Evolutionary conservation across 2,797 vertebrate genomes (phyloP).

Genomic region (Garrulus glandarius): DNA sequence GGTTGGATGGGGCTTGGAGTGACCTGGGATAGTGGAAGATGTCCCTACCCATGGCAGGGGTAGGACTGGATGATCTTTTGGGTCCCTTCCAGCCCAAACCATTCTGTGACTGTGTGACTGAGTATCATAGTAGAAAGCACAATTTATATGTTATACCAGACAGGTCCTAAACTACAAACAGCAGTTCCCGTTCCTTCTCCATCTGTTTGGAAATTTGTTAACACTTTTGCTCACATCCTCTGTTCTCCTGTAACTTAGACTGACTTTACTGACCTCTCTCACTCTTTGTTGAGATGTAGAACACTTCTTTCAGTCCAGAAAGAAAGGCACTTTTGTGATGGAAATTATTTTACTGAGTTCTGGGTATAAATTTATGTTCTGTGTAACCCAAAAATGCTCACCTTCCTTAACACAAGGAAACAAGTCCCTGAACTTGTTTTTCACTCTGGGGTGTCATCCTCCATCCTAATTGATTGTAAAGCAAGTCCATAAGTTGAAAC

Average conservation of each 20-base stretch:
- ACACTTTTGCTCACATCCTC: not conserved
- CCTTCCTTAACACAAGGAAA: not conserved
- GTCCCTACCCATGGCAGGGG: not conserved
- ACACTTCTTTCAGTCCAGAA: not conserved
- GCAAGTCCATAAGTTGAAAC: not conserved
- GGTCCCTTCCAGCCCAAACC: not conserved
- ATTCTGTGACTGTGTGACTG: not conserved
- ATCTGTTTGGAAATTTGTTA: not conserved
- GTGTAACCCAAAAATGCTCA: not conserved
- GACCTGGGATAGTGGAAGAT: fast-evolving
- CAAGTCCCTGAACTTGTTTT: not conserved
- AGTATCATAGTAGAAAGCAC: not conserved
- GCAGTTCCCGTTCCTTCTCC: not conserved
- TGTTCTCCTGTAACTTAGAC: not conserved
- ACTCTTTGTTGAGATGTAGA: not conserved
- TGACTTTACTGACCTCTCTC: not conserved
- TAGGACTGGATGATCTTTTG: not conserved
- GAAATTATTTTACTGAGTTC: not conserved
- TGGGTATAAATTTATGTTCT: not conserved
- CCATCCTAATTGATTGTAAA: not conserved
- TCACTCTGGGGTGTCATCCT: not conserved
- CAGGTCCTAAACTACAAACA: not conserved
- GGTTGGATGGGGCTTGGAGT: fast-evolving
- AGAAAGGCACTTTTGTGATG: not conserved
- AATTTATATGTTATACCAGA: not conserved